phyloP scores from a whole-genome alignment of 2,113 vertebrate species.

The Crotalus viridis region DNA sequence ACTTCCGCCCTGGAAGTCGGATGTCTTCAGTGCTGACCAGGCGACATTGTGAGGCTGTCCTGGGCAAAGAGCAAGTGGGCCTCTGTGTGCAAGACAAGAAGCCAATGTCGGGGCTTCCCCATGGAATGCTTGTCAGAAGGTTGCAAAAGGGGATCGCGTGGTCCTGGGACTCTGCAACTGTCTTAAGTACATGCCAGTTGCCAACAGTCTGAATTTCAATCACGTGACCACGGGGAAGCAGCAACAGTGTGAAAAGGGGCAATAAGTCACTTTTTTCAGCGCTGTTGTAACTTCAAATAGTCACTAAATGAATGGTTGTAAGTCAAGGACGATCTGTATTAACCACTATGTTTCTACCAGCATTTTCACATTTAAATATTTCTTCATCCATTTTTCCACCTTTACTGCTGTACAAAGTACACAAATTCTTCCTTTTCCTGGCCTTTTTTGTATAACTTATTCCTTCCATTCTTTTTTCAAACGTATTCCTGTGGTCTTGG shows the following conservation, averaged over 20 bases:
- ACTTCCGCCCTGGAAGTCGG: not conserved
- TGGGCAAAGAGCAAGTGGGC: not conserved
- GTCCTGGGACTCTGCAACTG: not conserved
- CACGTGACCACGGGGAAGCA: too few species aligned
- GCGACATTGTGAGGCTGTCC: not conserved
- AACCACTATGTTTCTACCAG: not conserved
- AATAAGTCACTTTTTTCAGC: not conserved
- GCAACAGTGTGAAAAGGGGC: not conserved
- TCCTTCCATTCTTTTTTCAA: not conserved
- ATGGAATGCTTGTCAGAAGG: not conserved
- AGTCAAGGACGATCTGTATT: not conserved
- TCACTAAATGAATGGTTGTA: not conserved
- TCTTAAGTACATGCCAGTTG: not conserved
- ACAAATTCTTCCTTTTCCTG: not conserved
- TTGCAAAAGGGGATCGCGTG: not conserved
- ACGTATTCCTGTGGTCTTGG: not conserved
- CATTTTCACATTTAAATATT: not conserved
- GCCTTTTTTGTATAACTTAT: not conserved
- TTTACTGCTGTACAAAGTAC: not conserved
- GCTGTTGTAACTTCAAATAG: not conserved
- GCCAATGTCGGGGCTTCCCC: not conserved
- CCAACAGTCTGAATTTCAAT: not conserved
- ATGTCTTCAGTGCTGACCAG: not conserved
- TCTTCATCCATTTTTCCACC: not conserved
- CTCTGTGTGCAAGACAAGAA: not conserved